phyloP scores from a whole-genome alignment of 2,113 vertebrate genomes.

The Pomatorhinus ruficollis region DNA sequence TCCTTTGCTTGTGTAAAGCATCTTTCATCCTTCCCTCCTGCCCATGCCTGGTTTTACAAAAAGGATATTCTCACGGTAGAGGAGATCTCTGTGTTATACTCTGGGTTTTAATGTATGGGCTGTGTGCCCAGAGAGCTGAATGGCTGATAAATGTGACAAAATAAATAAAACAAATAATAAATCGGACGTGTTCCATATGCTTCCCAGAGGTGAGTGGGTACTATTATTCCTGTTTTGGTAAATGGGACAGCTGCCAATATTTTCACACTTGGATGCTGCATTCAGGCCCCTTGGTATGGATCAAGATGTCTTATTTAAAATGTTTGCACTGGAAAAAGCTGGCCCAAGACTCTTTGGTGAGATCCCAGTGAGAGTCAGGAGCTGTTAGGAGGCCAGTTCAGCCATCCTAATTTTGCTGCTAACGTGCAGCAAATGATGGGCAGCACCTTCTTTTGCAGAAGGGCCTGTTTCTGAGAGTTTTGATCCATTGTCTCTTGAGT shows the following conservation, averaged over 20 bases:
- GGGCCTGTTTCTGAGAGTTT: not conserved
- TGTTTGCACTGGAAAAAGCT: not conserved
- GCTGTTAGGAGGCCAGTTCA: not conserved
- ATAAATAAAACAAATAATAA: constrained; percentile 65
- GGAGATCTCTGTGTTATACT: constrained; percentile 14
- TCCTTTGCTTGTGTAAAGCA: not conserved
- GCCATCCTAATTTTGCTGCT: not conserved
- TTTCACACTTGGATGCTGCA: constrained; percentile 11
- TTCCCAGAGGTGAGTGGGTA: constrained; percentile 18
- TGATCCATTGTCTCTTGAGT: not conserved
- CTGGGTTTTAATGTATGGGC: constrained; percentile 40
- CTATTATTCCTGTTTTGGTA: constrained; percentile 18
- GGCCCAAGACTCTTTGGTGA: not conserved
- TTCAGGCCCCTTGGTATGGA: not conserved
- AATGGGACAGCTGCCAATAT: not conserved
- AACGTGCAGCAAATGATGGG: not conserved
- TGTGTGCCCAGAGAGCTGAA: constrained; percentile 12
- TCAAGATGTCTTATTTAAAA: not conserved
- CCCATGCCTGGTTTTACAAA: not conserved
- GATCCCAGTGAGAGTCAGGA: not conserved
- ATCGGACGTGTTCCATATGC: not conserved
- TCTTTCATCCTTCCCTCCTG: constrained; percentile 23
- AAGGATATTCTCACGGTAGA: not conserved
- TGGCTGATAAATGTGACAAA: constrained; percentile 60
- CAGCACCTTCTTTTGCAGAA: not conserved